Conservation (phyloP, 2,113 vertebrate genomes). For the Crotalus helleri region DNA sequence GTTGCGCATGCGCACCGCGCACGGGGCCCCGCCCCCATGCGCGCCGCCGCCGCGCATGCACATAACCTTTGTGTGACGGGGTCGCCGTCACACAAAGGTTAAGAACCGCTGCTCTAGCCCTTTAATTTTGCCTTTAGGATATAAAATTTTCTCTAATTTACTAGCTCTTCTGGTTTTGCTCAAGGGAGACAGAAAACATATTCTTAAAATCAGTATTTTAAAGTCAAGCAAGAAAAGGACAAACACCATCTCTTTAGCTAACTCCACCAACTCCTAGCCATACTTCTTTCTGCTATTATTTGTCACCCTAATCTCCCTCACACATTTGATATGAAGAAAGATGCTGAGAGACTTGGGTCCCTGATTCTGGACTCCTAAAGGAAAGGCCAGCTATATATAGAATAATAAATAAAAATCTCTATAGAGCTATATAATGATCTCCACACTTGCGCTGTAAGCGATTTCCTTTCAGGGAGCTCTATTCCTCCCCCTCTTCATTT, state of each 20-base stretch:
- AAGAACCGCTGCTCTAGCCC: not conserved
- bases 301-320: not conserved
- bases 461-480: conserved; percentile 56
- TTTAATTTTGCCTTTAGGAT: not conserved
- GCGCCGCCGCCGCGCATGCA: too few species aligned
- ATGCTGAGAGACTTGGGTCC: not conserved
- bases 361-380: not conserved
- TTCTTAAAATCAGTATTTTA: not conserved
- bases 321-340: not conserved
- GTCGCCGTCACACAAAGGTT: too few species aligned
- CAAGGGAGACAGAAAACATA: not conserved
- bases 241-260: conserved; percentile 10
- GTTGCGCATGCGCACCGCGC: too few species aligned
- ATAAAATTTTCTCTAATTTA: conserved; percentile 5
- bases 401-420: conserved; percentile 20
- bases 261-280: conserved; percentile 2
- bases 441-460: conserved; percentile 54
- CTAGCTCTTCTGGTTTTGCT: not conserved
- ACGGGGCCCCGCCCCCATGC: too few species aligned
- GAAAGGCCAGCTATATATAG: not conserved
- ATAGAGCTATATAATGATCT: conserved; percentile 61
- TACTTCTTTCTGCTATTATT: not conserved
- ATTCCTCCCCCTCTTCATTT: conserved; percentile 45
- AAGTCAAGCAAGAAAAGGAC: not conserved
- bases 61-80: too few species aligned